phyloP scores from a whole-genome alignment of 2,113 vertebrate genomes.

The Ariopsis seemanni region DNA sequence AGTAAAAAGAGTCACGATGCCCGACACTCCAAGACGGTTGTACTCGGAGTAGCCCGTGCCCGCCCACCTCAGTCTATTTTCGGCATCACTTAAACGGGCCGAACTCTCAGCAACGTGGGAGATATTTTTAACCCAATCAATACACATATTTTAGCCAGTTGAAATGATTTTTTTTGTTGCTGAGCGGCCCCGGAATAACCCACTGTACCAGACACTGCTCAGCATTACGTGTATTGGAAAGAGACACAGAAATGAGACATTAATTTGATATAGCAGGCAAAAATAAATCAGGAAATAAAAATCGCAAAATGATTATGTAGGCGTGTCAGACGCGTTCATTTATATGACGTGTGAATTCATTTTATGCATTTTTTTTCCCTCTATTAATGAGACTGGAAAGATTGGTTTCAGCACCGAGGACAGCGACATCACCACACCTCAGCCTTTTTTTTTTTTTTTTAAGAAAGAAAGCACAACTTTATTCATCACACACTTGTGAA shows the following conservation, averaged over 20 bases:
- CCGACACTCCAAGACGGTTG: background rate
- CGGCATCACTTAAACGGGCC: slow-evolving; percentile 29
- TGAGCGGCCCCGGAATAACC: background rate
- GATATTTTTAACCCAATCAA: slow-evolving; percentile 44
- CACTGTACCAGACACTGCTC: background rate
- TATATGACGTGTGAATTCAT: background rate
- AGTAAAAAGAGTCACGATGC: slow-evolving; percentile 18
- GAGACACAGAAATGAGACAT: background rate
- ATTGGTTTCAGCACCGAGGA: slow-evolving; percentile 39
- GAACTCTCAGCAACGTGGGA: background rate
- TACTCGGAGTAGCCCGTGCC: slow-evolving; percentile 29
- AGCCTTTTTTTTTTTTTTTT: background rate
- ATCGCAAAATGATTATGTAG: too few relatives aligned
- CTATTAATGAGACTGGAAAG: background rate
- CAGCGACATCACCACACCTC: background rate
- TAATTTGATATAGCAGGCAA: background rate
- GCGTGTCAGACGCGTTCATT: background rate
- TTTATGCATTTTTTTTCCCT: background rate
- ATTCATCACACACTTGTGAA: too few relatives aligned
- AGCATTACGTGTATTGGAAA: background rate
- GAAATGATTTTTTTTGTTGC: slow-evolving; percentile 10
- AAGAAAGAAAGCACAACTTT: too few relatives aligned
- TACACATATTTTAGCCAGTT: slow-evolving; percentile 24
- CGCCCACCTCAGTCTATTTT: slow-evolving; percentile 46
- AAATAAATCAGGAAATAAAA: background rate